Base-by-base conservation (phyloP, 2,888 invertebrate species). In the Netelia melanura region DNA sequence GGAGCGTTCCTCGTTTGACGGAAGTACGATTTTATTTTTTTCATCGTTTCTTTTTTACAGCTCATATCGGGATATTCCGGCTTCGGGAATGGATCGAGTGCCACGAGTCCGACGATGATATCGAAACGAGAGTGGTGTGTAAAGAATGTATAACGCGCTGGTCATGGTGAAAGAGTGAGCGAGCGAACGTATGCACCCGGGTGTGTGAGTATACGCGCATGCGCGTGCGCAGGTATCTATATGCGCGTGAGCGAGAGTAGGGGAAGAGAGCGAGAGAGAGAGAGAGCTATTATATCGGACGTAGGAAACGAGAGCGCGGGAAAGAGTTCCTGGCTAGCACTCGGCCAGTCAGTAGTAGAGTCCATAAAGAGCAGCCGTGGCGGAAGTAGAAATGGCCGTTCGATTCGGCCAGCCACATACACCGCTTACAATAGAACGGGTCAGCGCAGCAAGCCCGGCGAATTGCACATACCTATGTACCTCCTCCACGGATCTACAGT, bases 71-170 rank as follows among this genome's bases (percentile, higher is more conserved):
- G 48, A 48, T 48, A 64, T 38, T 30, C 70, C 17, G 17, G 70
- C n/a, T 21, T 25, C 1, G 38, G 30, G 38, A 38, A 56, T 56
- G 70, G 21, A 56, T 56, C 30, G 17, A 56, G 38, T 17, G 30
- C 21, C 56, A 9, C 38, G 38, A 10, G 38, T 71, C 11, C 30
- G 56, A 75, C 30, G 64, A 75, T 64, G 52, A 30, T 62, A 64
- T 75, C 17, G 14, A 11, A 62, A 48, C 48, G 48, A 48, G 48
- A 48, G 48, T 48, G 48, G 48, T 11, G 10, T 44, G 61, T 64
- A 68, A 77, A 68, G 30, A 87, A 83, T 87, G 77, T 80, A 74
- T 84, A 81, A 80, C 81, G 65, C 76, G 76, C 48, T 48, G 48
- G 48, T 14, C 48, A 48, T 48, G 14, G 48, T 14, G 11, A 3